A percentile compares a stretch with the other conserved stretches of the same genome.
Evolutionary conservation across 2,797 vertebrate species (phyloP).

Genomic region (Acanthornis magna): DNA sequence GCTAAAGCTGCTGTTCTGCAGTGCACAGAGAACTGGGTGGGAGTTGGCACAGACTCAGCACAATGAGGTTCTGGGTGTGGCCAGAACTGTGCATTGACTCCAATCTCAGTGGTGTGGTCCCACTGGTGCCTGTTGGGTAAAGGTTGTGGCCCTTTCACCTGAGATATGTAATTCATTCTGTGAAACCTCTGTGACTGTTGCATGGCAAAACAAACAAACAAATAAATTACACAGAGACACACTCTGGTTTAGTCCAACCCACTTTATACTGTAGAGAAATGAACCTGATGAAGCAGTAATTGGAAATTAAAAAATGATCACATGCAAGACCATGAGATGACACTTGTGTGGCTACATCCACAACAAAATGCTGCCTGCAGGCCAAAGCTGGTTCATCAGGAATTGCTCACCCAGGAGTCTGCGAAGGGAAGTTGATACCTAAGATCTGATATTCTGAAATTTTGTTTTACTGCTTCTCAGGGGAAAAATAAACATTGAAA

Average conservation of each 20-base stretch:
- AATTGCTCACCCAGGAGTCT: not conserved
- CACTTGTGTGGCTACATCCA: not conserved
- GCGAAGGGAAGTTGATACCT: not conserved
- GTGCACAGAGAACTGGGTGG: accelerated
- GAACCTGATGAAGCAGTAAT: not conserved
- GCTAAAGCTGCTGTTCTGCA: not conserved
- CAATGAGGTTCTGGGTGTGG: not conserved
- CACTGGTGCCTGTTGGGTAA: accelerated
- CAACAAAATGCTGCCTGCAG: not conserved
- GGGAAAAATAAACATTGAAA: not conserved
- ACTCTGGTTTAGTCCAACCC: not conserved
- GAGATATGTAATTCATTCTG: not conserved
- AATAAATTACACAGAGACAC: accelerated
- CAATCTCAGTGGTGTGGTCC: not conserved
- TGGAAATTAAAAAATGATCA: not conserved
- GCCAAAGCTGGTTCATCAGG: not conserved
- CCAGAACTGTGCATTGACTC: not conserved
- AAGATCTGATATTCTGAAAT: not conserved
- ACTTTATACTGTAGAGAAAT: not conserved
- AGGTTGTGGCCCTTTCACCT: not conserved
- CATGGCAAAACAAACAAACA: not conserved
- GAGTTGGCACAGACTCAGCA: not conserved
- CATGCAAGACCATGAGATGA: not conserved
- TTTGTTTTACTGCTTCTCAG: not conserved
- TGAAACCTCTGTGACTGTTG: not conserved